phyloP scores from a whole-genome alignment of 37 sponge, comb jelly and placozoan genomes.

The Aplysina aerophoba region DNA sequence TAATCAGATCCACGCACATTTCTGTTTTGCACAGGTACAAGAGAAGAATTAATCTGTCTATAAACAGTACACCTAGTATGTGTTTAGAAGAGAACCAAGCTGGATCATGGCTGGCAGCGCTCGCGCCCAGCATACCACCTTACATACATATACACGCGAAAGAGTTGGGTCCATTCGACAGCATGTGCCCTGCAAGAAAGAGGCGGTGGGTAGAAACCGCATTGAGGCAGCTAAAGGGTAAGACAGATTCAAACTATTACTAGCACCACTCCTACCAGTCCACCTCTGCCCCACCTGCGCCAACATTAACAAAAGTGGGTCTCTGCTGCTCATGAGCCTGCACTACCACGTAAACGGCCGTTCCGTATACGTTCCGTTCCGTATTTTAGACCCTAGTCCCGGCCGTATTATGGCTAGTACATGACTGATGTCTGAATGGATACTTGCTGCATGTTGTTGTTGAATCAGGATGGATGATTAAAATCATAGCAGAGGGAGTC shows the following conservation, averaged over 20 bases:
- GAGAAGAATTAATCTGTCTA: too few species aligned
- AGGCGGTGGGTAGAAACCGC: neutral
- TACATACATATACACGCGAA: neutral
- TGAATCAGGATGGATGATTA: too few species aligned
- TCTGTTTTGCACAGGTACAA: too few species aligned
- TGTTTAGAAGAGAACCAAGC: neutral
- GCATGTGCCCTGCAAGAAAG: slow-evolving; percentile 12
- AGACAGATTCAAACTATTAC: neutral
- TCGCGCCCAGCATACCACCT: neutral
- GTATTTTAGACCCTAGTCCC: slow-evolving; percentile 20
- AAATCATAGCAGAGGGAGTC: too few species aligned
- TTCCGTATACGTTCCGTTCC: slow-evolving; percentile 35
- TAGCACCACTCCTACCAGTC: neutral
- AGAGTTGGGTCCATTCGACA: too few species aligned
- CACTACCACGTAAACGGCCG: neutral
- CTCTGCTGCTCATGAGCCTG: neutral
- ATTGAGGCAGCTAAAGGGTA: too few species aligned
- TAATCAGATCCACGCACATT: too few species aligned
- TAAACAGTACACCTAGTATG: too few species aligned
- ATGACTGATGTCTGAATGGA: too few species aligned
- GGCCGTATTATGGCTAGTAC: too few species aligned
- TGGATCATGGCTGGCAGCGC: slow-evolving; percentile 1
- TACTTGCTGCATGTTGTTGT: too few species aligned
- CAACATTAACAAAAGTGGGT: neutral
- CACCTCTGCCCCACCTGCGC: neutral